A percentile compares a stretch with the other conserved stretches of the same genome.
These are phyloP conservation scores for Copsychus sechellarum DNA, from an alignment of 2,113 vertebrate species.

Conservation along the genomic window DNA sequence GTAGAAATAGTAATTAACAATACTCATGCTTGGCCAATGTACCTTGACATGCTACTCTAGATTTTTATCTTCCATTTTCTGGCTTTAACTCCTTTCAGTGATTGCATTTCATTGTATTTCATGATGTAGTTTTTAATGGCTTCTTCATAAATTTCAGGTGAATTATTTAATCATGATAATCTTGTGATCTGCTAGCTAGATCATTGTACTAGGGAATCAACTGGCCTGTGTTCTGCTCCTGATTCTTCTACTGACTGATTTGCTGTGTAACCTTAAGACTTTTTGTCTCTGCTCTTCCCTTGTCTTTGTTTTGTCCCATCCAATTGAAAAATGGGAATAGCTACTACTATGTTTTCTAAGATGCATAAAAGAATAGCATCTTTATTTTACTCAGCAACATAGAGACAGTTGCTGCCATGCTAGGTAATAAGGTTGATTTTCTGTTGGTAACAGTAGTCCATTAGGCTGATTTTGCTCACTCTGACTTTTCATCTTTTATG, in stretches of 20 bases:
- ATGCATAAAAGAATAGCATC: neutral
- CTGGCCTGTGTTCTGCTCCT: neutral
- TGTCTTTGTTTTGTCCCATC: conserved; percentile 48
- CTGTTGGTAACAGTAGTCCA: neutral
- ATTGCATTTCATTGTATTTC: conserved; percentile 42
- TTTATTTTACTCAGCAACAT: neutral
- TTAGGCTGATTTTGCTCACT: conserved; percentile 26
- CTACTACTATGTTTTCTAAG: neutral
- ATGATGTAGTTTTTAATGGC: conserved; percentile 38
- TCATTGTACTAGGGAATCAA: neutral
- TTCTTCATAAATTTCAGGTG: conserved; percentile 25
- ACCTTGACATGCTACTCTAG: neutral
- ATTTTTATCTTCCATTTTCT: conserved; percentile 36
- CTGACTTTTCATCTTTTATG: conserved; percentile 36
- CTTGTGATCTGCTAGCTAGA: neutral
- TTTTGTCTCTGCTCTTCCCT: conserved; percentile 31
- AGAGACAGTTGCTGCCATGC: neutral
- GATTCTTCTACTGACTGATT: conserved; percentile 26
- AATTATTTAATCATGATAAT: conserved; percentile 1
- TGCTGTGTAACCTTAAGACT: conserved; percentile 27
- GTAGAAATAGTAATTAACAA: conserved; percentile 24
- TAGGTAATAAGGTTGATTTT: conserved; percentile 38
- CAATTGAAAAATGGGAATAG: neutral
- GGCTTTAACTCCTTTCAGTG: conserved; percentile 16
- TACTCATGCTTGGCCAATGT: neutral